These are phyloP conservation scores for Caenorhabditis sp. DNA, from an alignment of 2,888 invertebrate species.

Conservation along the genomic window DNA sequence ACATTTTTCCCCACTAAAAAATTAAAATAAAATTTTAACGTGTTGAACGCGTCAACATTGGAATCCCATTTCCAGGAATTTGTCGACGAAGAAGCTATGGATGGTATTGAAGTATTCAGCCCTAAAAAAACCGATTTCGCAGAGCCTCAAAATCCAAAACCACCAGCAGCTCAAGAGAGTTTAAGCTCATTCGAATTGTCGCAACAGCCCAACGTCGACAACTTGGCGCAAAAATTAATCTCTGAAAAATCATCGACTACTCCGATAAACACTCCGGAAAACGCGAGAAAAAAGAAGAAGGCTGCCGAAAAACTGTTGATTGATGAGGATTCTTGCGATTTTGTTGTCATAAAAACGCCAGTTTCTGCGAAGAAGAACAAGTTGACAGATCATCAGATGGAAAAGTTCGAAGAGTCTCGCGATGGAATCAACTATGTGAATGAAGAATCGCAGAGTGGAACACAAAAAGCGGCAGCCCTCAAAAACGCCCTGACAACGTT, in stretches of 20 bases:
- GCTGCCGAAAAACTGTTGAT: background rate
- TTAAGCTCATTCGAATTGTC: conserved; percentile 15
- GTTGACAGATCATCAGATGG: conserved; percentile 29
- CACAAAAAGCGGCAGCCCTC: conserved; percentile 9
- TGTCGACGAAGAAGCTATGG: conserved; percentile 28
- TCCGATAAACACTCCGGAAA: background rate
- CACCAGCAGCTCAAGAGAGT: background rate
- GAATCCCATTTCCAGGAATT: background rate
- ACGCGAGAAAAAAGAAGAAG: background rate
- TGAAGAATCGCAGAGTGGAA: conserved; percentile 30
- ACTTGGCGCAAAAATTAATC: conserved; percentile 18
- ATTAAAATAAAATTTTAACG: too few species aligned
- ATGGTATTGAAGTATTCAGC: conserved; percentile 10
- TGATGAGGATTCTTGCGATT: conserved; percentile 24
- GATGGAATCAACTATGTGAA: conserved; percentile 21
- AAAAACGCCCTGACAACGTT: conserved; percentile 15
- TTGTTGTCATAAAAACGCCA: conserved; percentile 21
- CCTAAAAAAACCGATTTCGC: background rate
- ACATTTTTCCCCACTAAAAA: too few species aligned
- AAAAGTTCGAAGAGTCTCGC: conserved; percentile 15
- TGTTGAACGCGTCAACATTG: background rate
- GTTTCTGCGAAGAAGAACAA: conserved; percentile 2
- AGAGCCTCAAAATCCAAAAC: background rate
- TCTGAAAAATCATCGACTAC: background rate
- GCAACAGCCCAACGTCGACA: conserved; percentile 19